Percentiles rank a stretch among this genome's conserved stretches.
phyloP scores from a whole-genome alignment of 1,140 invertebrate genomes.

The Cyclina sinensis region DNA sequence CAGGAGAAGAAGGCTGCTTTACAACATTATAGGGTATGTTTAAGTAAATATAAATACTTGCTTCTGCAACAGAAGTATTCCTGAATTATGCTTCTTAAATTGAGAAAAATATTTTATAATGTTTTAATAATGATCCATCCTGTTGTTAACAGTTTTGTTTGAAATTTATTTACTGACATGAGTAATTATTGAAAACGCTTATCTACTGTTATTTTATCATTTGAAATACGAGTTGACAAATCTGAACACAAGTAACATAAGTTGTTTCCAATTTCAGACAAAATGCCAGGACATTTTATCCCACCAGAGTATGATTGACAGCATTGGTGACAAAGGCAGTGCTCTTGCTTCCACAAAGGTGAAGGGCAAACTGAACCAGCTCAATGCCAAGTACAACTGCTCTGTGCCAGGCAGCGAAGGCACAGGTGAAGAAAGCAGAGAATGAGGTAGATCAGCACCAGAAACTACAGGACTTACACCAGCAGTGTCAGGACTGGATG shows the following conservation, averaged over 20 bases:
- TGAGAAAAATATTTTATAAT: too few relatives aligned
- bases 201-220: too few relatives aligned
- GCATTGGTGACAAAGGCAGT: slow-evolving; percentile 97
- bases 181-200: too few relatives aligned
- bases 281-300: slow-evolving; percentile 96
- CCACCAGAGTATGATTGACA: slow-evolving; percentile 95
- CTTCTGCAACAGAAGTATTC: too few relatives aligned
- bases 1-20: slow-evolving; percentile 97
- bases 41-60: too few relatives aligned
- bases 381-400: slow-evolving; percentile 90
- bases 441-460: slow-evolving; percentile 95
- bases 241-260: too few relatives aligned
- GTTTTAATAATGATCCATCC: too few relatives aligned
- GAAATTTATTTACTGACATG: too few relatives aligned
- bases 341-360: slow-evolving; percentile 92
- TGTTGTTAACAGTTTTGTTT: too few relatives aligned
- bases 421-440: slow-evolving; percentile 93
- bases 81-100: too few relatives aligned
- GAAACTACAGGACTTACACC: slow-evolving; percentile 79
- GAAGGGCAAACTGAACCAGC: slow-evolving; percentile 80
- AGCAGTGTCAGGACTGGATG: slow-evolving; percentile 87
- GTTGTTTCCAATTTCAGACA: slow-evolving; percentile 82
- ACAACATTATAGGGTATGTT: slow-evolving; percentile 95
- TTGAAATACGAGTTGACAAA: too few relatives aligned
- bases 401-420: slow-evolving; percentile 94